phyloP scores from a whole-genome alignment of 2,113 vertebrate species.

The Lethenteron camtschaticum region DNA sequence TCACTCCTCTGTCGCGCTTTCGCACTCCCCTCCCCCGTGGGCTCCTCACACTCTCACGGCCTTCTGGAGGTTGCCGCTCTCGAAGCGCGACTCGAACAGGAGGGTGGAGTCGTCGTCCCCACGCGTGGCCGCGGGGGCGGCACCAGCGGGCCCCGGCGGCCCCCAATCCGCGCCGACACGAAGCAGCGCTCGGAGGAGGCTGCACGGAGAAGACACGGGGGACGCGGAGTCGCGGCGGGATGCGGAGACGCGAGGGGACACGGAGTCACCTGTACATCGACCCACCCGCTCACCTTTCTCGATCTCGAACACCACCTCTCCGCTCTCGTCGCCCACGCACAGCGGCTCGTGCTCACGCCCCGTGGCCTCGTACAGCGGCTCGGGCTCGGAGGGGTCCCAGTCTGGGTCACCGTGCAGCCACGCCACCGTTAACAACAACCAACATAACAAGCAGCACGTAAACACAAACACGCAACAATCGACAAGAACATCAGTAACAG shows the following conservation, averaged over 20 bases:
- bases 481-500: not conserved
- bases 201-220: conserved; percentile 11
- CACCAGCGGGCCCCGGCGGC: conserved; percentile 22
- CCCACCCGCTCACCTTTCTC: conserved; percentile 26
- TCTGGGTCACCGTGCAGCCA: conserved; percentile 22
- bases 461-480: no score
- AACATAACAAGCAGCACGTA: no score
- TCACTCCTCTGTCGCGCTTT: not conserved
- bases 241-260: not conserved
- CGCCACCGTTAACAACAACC: no score
- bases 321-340: conserved; percentile 19
- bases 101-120: conserved; percentile 25
- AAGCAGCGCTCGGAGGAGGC: conserved; percentile 28
- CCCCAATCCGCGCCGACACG: conserved; percentile 33
- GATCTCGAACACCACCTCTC: conserved; percentile 34
- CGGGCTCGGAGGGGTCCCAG: conserved; percentile 43
- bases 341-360: conserved; percentile 20
- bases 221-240: not conserved
- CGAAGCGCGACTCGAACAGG: conserved; percentile 68
- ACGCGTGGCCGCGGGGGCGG: conserved; percentile 13
- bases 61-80: conserved; percentile 64
- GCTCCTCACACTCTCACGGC: conserved; percentile 47
- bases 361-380: conserved; percentile 40
- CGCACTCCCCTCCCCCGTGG: not conserved
- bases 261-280: conserved; percentile 2